Conservation (phyloP, 1,140 invertebrate genomes). For the Diabrotica undecimpunctata region DNA sequence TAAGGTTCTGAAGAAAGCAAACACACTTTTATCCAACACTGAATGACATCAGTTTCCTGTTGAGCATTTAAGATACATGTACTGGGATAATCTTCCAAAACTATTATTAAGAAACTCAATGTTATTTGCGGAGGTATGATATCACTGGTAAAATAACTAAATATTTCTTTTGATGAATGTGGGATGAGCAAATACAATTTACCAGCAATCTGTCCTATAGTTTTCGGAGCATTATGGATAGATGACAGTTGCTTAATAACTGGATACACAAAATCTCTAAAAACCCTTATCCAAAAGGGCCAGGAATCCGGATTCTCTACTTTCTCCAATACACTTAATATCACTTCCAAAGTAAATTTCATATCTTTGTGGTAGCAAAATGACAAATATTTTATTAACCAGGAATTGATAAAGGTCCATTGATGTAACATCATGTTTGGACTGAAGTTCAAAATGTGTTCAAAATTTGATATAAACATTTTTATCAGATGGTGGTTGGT, state of each 20-base stretch:
- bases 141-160: slow-evolving; percentile 32
- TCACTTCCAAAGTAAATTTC: slow-evolving; percentile 28
- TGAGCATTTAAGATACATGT: slow-evolving; percentile 26
- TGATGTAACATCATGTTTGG: slow-evolving; percentile 37
- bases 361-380: slow-evolving; percentile 37
- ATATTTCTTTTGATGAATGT: slow-evolving; percentile 26
- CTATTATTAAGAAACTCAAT: slow-evolving; percentile 25
- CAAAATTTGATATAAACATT: slow-evolving; percentile 34
- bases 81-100: slow-evolving; percentile 32
- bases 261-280: slow-evolving; percentile 34
- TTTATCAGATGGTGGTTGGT: slow-evolving; percentile 35
- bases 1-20: slow-evolving; percentile 27
- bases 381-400: slow-evolving; percentile 38
- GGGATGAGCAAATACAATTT: slow-evolving; percentile 28
- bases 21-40: slow-evolving; percentile 37
- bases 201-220: slow-evolving; percentile 35
- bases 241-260: slow-evolving; percentile 33
- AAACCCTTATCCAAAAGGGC: slow-evolving; percentile 32
- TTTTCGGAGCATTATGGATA: slow-evolving; percentile 19
- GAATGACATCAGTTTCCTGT: slow-evolving; percentile 32
- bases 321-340: slow-evolving; percentile 30
- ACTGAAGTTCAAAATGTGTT: slow-evolving; percentile 29
- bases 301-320: slow-evolving; percentile 33
- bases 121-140: slow-evolving; percentile 27
- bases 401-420: slow-evolving; percentile 34